These are phyloP conservation scores for Pelodiscus sinensis DNA, from an alignment of 2,113 vertebrate species.

Conservation along the genomic window DNA sequence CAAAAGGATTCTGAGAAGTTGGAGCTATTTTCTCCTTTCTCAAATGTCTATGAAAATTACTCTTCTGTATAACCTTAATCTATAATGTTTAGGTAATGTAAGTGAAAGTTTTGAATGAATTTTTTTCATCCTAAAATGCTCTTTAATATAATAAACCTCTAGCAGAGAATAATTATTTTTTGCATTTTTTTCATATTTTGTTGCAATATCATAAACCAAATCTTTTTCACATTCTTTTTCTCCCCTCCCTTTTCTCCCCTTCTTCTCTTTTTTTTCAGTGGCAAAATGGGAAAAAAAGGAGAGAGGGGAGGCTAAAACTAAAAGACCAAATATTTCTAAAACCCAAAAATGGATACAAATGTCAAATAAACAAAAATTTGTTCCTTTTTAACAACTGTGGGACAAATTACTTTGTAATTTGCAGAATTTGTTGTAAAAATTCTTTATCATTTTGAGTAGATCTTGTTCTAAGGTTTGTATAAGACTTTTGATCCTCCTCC, in stretches of 20 bases:
- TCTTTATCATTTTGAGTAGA: background rate
- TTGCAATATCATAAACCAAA: background rate
- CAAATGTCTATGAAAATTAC: background rate
- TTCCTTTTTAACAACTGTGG: background rate
- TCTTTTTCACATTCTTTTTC: background rate
- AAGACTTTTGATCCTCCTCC: background rate
- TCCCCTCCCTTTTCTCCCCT: background rate
- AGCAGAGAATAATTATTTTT: background rate
- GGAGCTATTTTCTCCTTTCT: background rate
- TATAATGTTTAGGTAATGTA: background rate
- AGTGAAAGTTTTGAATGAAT: background rate
- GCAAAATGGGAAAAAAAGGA: background rate
- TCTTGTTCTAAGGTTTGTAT: background rate
- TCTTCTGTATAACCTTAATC: background rate
- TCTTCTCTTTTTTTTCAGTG: background rate
- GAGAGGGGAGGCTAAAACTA: background rate
- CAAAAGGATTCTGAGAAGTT: background rate
- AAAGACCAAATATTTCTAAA: background rate
- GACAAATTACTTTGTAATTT: background rate
- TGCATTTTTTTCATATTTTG: background rate
- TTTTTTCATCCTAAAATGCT: background rate
- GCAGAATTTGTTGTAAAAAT: background rate
- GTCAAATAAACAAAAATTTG: background rate
- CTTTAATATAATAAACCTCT: background rate
- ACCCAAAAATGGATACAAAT: background rate